Evolutionary conservation across 2,797 vertebrate genomes (phyloP).

Genomic region (Triplophysa bombifrons): DNA sequence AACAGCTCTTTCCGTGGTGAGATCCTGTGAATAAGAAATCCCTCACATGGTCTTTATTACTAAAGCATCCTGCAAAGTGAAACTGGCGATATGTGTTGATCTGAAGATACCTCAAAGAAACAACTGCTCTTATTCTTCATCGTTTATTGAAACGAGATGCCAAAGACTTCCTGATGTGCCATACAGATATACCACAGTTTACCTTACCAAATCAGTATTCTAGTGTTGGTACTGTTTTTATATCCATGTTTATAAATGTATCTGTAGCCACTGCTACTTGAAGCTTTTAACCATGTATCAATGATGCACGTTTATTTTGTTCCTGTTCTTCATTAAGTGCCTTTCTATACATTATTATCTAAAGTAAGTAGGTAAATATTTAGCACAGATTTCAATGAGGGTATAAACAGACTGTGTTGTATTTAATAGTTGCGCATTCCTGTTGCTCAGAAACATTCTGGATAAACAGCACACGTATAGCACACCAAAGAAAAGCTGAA

Average conservation of each 20-base stretch:
- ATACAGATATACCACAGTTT: constrained; percentile 2
- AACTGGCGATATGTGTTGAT: background rate
- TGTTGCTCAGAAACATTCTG: constrained; percentile 40
- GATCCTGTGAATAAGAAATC: constrained; percentile 14
- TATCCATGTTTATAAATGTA: background rate
- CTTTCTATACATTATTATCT: background rate
- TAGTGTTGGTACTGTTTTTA: constrained; percentile 3
- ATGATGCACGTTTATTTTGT: too few species aligned
- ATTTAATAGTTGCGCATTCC: constrained; percentile 18
- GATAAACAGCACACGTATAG: background rate
- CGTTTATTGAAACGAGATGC: background rate
- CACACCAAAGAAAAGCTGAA: constrained; percentile 35
- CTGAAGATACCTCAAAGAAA: constrained; percentile 33
- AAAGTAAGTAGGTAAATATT: constrained; percentile 2
- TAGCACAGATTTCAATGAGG: background rate
- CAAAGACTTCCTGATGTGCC: constrained; percentile 11
- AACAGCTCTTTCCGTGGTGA: constrained; percentile 4
- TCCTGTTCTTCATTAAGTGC: constrained; percentile 14
- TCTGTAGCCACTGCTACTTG: background rate
- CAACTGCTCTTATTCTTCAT: background rate
- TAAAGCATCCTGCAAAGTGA: background rate
- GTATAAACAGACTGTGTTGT: background rate
- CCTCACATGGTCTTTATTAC: background rate
- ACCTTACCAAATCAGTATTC: constrained; percentile 19
- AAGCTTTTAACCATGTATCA: background rate